These are phyloP conservation scores for Schizopygopsis pylzovi DNA, from an alignment of 2,797 vertebrate genomes.

Conservation along the genomic window DNA sequence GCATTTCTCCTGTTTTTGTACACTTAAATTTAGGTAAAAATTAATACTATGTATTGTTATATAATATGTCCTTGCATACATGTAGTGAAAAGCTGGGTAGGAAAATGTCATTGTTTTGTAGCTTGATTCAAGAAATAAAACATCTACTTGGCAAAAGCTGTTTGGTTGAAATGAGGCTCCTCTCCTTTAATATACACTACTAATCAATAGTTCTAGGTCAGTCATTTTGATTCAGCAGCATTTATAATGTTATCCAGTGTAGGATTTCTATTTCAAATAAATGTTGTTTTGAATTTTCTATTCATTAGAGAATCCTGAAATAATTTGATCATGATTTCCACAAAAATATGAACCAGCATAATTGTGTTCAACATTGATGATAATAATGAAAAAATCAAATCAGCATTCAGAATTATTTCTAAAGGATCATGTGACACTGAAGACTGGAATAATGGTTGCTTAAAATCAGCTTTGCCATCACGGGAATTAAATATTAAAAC, in stretches of 20 bases:
- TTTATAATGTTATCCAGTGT: neutral
- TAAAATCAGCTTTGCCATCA: neutral
- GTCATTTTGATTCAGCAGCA: neutral
- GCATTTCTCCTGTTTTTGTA: slow-evolving; percentile 4
- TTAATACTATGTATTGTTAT: neutral
- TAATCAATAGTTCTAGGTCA: neutral
- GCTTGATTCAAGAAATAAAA: neutral
- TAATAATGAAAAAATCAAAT: neutral
- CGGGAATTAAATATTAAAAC: neutral
- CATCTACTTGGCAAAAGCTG: neutral
- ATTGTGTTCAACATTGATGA: neutral
- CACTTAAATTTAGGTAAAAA: neutral
- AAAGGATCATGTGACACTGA: neutral
- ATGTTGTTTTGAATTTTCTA: neutral
- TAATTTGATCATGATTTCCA: neutral
- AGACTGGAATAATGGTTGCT: neutral
- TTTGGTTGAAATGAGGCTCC: neutral
- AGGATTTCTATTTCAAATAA: neutral
- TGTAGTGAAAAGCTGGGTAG: neutral
- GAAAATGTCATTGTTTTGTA: neutral
- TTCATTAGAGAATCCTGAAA: neutral
- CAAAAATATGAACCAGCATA: neutral
- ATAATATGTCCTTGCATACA: neutral
- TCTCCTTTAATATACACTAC: neutral
- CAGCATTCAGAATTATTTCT: neutral